phyloP scores from a whole-genome alignment of 1,140 invertebrate species.

The Neodiprion virginianus region DNA sequence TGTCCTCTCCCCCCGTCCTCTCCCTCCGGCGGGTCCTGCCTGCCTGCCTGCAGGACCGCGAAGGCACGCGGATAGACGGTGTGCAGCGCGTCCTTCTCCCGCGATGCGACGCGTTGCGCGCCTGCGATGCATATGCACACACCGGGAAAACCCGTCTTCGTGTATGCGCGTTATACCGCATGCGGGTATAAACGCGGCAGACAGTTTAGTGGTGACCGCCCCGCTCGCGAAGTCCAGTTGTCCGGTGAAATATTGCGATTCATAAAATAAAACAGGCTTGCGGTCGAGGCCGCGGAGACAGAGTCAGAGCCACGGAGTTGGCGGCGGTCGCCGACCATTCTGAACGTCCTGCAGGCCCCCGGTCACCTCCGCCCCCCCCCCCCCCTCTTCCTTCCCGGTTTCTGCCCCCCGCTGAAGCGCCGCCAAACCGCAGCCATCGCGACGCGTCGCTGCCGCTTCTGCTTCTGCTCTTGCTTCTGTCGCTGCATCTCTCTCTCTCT shows the following conservation, averaged over 20 bases:
- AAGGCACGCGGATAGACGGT: background rate
- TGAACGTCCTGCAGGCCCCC: background rate
- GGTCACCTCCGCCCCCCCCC: background rate
- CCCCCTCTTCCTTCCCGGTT: constrained; percentile 31
- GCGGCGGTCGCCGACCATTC: background rate
- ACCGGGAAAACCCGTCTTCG: too few species aligned
- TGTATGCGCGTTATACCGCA: background rate
- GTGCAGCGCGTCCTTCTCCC: constrained; percentile 7
- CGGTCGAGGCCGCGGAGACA: constrained; percentile 42
- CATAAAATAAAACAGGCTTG: constrained; percentile 64
- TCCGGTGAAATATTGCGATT: constrained; percentile 63
- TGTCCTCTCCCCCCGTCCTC: too few species aligned
- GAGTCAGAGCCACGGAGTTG: constrained; percentile 29
- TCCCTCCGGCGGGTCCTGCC: too few species aligned
- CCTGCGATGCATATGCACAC: too few species aligned
- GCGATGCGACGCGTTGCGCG: too few species aligned
- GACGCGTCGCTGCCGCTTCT: constrained; percentile 21
- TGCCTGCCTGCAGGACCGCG: too few species aligned
- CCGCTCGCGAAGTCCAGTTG: constrained; percentile 50
- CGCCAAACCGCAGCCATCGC: constrained; percentile 54
- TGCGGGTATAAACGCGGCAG: constrained; percentile 32
- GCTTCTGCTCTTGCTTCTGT: background rate
- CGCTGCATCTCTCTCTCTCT: background rate
- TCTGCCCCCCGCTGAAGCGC: constrained; percentile 44
- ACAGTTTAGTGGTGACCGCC: constrained; percentile 59